These are phyloP conservation scores for Daboia siamensis DNA, from an alignment of 2,113 vertebrate genomes.

Conservation along the genomic window DNA sequence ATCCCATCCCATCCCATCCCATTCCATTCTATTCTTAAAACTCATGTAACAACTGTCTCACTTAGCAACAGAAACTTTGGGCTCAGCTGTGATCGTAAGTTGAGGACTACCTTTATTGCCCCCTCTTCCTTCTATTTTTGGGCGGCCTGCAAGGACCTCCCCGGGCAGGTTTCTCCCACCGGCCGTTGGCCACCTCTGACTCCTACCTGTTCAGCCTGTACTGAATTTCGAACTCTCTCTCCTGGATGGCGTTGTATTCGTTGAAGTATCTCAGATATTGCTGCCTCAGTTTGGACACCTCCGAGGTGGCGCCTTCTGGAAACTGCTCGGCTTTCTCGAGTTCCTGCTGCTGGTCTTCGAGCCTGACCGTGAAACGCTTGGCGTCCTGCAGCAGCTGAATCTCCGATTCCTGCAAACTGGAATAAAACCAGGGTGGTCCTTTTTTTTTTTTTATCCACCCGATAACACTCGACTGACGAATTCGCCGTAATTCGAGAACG, in stretches of 20 bases:
- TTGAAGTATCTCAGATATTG: slow-evolving; percentile 76
- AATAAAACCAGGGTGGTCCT: background rate
- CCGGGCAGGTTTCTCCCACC: background rate
- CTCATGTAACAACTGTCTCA: no score
- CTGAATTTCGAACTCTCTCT: slow-evolving; percentile 67
- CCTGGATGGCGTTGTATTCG: slow-evolving; percentile 67
- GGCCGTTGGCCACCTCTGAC: background rate
- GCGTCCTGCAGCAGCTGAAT: slow-evolving; percentile 77
- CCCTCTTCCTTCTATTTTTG: background rate
- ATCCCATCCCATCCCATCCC: no score
- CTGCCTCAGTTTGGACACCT: slow-evolving; percentile 72
- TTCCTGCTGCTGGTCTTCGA: slow-evolving; percentile 71
- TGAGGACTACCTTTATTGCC: background rate
- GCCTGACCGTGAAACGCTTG: slow-evolving; percentile 66
- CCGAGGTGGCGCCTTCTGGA: slow-evolving; percentile 66
- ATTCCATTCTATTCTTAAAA: no score
- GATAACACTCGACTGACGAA: background rate
- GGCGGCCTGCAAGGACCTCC: background rate
- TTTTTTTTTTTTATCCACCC: background rate
- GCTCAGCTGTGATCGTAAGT: no score
- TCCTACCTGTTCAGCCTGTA: slow-evolving; percentile 75
- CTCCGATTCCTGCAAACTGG: slow-evolving; percentile 84
- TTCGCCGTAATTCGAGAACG: background rate
- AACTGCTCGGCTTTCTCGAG: slow-evolving; percentile 73
- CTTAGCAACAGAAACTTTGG: no score